phyloP scores from a whole-genome alignment of 1,140 invertebrate species.

The Drosophila nebulosa region DNA sequence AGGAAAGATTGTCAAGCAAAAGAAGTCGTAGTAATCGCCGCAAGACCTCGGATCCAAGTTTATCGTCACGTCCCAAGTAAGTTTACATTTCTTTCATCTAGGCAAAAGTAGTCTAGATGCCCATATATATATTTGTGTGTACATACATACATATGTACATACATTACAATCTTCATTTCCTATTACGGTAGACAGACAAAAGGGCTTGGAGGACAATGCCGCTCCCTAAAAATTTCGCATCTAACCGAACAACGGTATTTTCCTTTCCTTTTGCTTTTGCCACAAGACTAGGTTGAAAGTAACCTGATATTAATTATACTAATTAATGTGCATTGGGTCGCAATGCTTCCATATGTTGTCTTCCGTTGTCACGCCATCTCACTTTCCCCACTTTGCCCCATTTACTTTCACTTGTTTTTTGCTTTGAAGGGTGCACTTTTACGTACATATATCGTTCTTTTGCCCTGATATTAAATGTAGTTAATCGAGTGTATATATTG shows the following conservation, averaged over 20 bases:
- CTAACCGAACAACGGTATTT: constrained; percentile 12
- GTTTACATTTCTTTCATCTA: constrained; percentile 41
- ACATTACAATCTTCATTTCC: constrained; percentile 1
- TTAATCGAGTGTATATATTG: background rate
- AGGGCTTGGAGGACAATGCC: constrained; percentile 12
- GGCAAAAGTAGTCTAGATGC: background rate
- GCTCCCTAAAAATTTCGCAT: constrained; percentile 25
- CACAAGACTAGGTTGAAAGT: constrained; percentile 21
- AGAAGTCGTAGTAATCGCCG: constrained; percentile 86
- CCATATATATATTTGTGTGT: constrained; percentile 27
- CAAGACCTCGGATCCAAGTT: constrained; percentile 88
- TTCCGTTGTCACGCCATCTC: constrained; percentile 2
- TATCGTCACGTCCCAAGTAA: constrained; percentile 86
- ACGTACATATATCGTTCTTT: background rate
- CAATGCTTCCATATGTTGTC: constrained; percentile 26
- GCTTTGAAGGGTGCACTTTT: background rate
- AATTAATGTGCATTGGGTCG: constrained; percentile 54
- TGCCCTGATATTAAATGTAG: background rate
- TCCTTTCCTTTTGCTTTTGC: constrained; percentile 4
- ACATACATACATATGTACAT: background rate
- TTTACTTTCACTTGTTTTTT: constrained; percentile 26
- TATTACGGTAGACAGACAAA: background rate
- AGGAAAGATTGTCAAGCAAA: constrained; percentile 82
- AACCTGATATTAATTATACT: constrained; percentile 62
- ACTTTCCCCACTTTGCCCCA: constrained; percentile 16